Evolutionary conservation across 2,888 invertebrate genomes (phyloP).

Genomic region (Trypoxylon attenuatum): DNA sequence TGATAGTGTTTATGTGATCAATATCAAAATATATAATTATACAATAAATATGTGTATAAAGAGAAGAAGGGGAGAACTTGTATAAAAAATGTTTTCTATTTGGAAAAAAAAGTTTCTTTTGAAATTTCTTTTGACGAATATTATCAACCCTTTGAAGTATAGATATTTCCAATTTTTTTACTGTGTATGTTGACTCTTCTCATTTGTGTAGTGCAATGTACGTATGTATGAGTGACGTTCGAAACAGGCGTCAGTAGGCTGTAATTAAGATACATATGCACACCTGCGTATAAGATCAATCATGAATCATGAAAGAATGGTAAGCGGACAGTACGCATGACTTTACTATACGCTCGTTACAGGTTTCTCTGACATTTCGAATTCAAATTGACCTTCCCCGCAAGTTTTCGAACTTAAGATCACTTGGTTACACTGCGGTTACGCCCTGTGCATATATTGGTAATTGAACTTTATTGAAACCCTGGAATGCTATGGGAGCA

Average conservation of each 20-base stretch:
- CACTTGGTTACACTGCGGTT: constrained; percentile 1
- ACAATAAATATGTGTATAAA: too few relatives aligned
- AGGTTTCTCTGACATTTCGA: constrained; percentile 45
- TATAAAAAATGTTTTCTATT: too few relatives aligned
- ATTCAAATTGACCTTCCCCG: constrained; percentile 25
- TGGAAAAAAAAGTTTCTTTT: too few relatives aligned
- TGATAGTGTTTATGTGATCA: too few relatives aligned
- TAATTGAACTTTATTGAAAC: not conserved
- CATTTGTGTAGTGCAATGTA: not conserved
- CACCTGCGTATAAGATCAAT: constrained; percentile 7
- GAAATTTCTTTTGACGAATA: too few relatives aligned
- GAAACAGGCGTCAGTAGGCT: constrained; percentile 12
- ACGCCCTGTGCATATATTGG: not conserved
- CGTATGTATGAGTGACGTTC: constrained; percentile 20
- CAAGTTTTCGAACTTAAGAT: constrained; percentile 19
- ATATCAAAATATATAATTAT: too few relatives aligned
- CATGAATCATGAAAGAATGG: constrained; percentile 47
- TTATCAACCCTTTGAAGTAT: too few relatives aligned
- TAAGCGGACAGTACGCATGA: constrained; percentile 21
- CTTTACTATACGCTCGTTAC: constrained; percentile 3
- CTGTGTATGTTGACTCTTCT: too few relatives aligned
- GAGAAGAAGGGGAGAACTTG: too few relatives aligned
- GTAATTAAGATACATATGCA: constrained; percentile 36
- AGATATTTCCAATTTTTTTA: too few relatives aligned
- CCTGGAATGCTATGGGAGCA: not conserved